Percentiles rank a stretch among this genome's conserved stretches.
These are phyloP conservation scores for Sebastiscus albofasciatus DNA, from an alignment of 2,797 vertebrate genomes.

Conservation along the genomic window DNA sequence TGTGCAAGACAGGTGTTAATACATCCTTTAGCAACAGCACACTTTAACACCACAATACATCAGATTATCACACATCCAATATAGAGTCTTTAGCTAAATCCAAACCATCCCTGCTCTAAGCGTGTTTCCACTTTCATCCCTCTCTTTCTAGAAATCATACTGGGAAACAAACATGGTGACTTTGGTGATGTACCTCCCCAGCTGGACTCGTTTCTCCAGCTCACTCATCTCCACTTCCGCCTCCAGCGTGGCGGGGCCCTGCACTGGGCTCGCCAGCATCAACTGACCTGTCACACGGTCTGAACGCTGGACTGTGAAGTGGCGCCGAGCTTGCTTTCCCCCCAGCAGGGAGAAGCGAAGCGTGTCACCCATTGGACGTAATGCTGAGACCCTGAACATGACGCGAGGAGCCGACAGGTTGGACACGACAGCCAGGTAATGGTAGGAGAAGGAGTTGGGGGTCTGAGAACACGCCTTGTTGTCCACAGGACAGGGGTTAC, in stretches of 20 bases:
- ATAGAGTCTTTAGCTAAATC: neutral
- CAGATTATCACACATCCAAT: conserved; percentile 15
- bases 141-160: conserved; percentile 85
- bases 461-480: conserved; percentile 86
- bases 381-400: conserved; percentile 89
- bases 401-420: conserved; percentile 86
- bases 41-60: neutral
- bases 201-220: conserved; percentile 81
- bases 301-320: conserved; percentile 85
- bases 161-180: conserved; percentile 88
- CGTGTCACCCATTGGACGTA: conserved; percentile 83
- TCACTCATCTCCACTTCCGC: conserved; percentile 92
- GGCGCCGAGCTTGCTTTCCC: conserved; percentile 71
- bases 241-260: conserved; percentile 84
- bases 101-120: neutral
- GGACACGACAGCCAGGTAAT: conserved; percentile 89
- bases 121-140: neutral
- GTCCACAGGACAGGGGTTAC: conserved; percentile 87
- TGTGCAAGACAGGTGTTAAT: conserved; percentile 15
- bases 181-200: conserved; percentile 90
- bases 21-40: neutral
- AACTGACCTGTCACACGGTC: conserved; percentile 87
- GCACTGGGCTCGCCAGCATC: conserved; percentile 84
- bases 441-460: conserved; percentile 89
- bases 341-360: conserved; percentile 87